These are phyloP conservation scores for Drosophila erecta DNA, from an alignment of 1,140 invertebrate species.

Conservation along the genomic window DNA sequence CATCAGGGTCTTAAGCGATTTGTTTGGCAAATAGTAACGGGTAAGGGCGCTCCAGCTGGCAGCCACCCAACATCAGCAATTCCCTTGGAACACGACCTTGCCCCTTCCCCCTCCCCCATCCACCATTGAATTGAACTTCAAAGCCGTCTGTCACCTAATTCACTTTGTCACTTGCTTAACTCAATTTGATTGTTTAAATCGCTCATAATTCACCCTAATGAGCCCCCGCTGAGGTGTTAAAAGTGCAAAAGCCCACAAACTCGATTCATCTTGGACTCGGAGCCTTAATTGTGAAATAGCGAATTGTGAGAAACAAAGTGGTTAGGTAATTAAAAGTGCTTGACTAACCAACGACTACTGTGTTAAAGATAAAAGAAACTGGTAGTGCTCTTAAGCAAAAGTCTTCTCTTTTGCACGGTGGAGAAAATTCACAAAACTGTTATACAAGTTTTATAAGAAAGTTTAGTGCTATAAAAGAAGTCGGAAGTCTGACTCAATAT, in stretches of 20 bases:
- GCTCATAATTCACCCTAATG: conserved; percentile 63
- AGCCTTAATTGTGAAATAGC: conserved; percentile 13
- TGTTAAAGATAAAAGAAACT: too few species aligned
- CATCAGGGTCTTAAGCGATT: conserved; percentile 43
- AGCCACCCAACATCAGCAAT: conserved; percentile 5
- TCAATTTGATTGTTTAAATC: conserved; percentile 55
- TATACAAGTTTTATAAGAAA: neutral
- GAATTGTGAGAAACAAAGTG: neutral
- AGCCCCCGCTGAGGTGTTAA: conserved; percentile 11
- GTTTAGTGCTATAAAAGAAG: neutral
- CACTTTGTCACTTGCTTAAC: neutral
- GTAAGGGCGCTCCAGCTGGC: conserved; percentile 11
- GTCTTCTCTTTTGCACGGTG: neutral
- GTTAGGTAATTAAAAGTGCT: neutral
- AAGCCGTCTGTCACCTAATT: conserved; percentile 15
- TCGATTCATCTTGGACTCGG: too few species aligned
- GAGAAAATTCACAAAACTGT: neutral
- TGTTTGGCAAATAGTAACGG: conserved; percentile 23
- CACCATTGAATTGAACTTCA: conserved; percentile 2
- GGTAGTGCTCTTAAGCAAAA: neutral
- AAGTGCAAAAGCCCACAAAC: neutral
- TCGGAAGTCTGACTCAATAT: neutral
- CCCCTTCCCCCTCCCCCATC: neutral
- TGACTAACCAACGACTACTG: neutral
- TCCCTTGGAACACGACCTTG: conserved; percentile 34